Base-by-base conservation (phyloP, 2,113 vertebrate species). In the Herpailurus yagouaroundi region DNA sequence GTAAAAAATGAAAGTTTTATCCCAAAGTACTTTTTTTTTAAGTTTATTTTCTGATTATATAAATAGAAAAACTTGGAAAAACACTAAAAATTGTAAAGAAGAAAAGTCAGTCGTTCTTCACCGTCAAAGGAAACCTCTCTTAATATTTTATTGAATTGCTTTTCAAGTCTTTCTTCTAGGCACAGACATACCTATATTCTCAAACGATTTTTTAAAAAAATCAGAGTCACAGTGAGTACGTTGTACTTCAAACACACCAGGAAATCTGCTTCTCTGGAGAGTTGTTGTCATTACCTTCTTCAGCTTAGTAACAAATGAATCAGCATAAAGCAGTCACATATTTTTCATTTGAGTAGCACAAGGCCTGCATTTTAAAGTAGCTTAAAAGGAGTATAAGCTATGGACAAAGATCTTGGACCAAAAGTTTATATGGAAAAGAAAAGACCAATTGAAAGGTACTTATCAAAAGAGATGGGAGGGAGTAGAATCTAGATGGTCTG, bases 101-200 rank as follows among this genome's bases (percentile, higher is more conserved):
- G n/a, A 86, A 92, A 94, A 89, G 21, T 91, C 57, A 84, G 4
- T 91, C 18, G 55, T 69, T 96, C 94, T 63, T 95, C 21, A 73
- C 73, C 23, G 94, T 50, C 80, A 89, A 93, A 96, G 73, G 52
- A 96, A 96, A 94, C 5, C 18, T 60, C 87, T 85, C 80, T 66
- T 68, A 64, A 52, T 94, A 55, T 90, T 92, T 97, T 80, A 77
- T 3, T 94, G 31, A 90, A 80, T 16, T 97, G 76, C 21, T 95
- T 91, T 96, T 93, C 31, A 95, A 95, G 16, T 84, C 57, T 92
- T 94, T 82, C 36, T 91, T 84, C 31, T 84, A 96, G 88, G 68
- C 71, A 79, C 25, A 63, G 9, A 71, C 5, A 92, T 1, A 77
- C 14, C 55, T 16, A 27, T 33, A 80, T 55, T 73, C 38, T 94